phyloP scores from a whole-genome alignment of 1,140 invertebrate genomes.

The Latrodectus geometricus region DNA sequence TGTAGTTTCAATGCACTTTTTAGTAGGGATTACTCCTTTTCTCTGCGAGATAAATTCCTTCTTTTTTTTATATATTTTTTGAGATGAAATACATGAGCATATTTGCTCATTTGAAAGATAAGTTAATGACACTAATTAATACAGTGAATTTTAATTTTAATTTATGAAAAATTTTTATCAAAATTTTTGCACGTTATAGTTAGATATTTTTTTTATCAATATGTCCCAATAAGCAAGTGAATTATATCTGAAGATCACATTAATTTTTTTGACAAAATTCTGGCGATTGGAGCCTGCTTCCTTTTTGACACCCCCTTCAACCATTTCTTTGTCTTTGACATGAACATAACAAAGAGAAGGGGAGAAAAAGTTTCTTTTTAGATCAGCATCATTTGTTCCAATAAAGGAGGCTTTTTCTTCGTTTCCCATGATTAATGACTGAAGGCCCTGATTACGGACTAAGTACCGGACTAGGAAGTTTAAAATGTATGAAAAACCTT shows the following conservation, averaged over 20 bases:
- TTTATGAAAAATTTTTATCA: not conserved
- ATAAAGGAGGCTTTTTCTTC: conserved; percentile 60
- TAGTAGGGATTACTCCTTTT: no score
- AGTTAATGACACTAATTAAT: not conserved
- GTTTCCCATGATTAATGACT: conserved; percentile 54
- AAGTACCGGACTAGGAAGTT: conserved; percentile 57
- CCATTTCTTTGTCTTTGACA: conserved; percentile 25
- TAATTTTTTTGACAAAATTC: conserved; percentile 7
- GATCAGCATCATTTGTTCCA: conserved; percentile 60
- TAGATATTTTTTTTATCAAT: conserved; percentile 1
- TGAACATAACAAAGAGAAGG: conserved; percentile 14
- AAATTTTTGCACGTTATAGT: not conserved
- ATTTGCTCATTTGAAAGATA: not conserved
- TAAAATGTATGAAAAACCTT: conserved; percentile 62
- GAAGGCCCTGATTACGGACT: conserved; percentile 46
- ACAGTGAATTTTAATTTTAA: not conserved
- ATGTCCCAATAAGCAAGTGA: conserved; percentile 25
- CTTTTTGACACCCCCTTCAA: not conserved
- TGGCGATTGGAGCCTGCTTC: conserved; percentile 29
- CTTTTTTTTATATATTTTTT: no score
- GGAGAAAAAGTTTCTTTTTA: conserved; percentile 25
- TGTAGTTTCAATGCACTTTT: no score
- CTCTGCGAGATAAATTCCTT: no score
- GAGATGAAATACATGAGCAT: not conserved
- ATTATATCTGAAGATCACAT: not conserved